These are phyloP conservation scores for Euproctis similis DNA, from an alignment of 2,888 invertebrate genomes.

Conservation along the genomic window DNA sequence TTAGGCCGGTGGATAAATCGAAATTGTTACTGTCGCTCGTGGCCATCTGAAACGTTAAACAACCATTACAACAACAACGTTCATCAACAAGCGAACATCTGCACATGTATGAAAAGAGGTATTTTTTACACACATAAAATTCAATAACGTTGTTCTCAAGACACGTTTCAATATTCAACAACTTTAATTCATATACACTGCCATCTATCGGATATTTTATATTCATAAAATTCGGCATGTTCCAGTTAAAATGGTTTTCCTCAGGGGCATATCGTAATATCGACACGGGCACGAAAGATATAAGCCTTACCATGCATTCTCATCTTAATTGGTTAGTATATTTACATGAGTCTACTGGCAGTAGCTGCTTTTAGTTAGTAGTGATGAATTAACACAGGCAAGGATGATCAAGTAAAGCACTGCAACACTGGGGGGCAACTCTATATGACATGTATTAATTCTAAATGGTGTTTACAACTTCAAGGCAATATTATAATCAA, in stretches of 20 bases:
- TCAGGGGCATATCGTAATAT: slow-evolving; percentile 6
- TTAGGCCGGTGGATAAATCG: slow-evolving; percentile 67
- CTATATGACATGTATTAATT: slow-evolving; percentile 67
- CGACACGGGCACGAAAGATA: slow-evolving; percentile 26
- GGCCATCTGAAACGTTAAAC: slow-evolving; percentile 75
- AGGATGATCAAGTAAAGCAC: slow-evolving; percentile 77
- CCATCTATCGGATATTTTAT: too few species aligned
- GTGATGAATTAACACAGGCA: slow-evolving; percentile 75
- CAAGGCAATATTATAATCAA: slow-evolving; percentile 71
- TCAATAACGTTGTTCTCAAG: too few species aligned
- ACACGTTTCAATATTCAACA: not conserved
- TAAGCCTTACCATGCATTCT: slow-evolving; percentile 65
- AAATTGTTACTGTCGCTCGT: slow-evolving; percentile 75
- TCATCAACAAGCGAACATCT: too few species aligned
- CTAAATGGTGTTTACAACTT: slow-evolving; percentile 72
- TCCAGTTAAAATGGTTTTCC: slow-evolving; percentile 36
- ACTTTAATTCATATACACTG: not conserved
- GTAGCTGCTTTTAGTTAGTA: slow-evolving; percentile 64
- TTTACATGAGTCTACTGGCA: slow-evolving; percentile 59
- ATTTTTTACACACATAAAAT: too few species aligned
- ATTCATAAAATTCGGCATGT: slow-evolving; percentile 8
- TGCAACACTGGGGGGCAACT: slow-evolving; percentile 72
- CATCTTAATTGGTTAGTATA: slow-evolving; percentile 50
- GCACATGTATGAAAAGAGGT: too few species aligned
- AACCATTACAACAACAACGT: not conserved